Evolutionary conservation across 2,113 vertebrate species (phyloP).

Genomic region (Trogon melanurus): DNA sequence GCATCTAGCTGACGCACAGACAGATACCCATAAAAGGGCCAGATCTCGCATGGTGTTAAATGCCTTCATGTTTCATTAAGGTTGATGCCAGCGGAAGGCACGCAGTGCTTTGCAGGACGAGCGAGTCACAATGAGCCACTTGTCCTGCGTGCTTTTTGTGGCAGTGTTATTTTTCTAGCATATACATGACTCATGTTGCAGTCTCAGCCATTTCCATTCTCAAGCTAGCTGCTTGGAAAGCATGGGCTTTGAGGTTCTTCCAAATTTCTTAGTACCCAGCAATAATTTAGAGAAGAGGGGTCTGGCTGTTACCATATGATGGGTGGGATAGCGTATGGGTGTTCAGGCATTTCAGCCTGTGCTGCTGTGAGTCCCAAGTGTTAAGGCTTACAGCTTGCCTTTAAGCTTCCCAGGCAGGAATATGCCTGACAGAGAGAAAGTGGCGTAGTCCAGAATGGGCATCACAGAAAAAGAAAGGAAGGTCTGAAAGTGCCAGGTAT

Average conservation of each 20-base stretch:
- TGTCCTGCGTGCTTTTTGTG: background rate
- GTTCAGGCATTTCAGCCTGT: background rate
- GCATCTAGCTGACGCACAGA: background rate
- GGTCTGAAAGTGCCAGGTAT: slow-evolving; percentile 35
- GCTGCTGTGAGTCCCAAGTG: background rate
- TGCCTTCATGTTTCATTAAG: slow-evolving; percentile 67
- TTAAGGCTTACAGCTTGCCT: background rate
- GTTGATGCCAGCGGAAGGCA: slow-evolving; percentile 42
- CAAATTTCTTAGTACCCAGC: background rate
- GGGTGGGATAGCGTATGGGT: background rate
- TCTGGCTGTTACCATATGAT: background rate
- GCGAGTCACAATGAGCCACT: background rate
- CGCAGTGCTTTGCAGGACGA: background rate
- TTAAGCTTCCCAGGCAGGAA: background rate
- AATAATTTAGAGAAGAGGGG: background rate
- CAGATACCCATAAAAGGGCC: slow-evolving; percentile 49
- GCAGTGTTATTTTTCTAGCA: slow-evolving; percentile 4
- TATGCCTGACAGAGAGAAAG: background rate
- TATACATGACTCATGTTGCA: background rate
- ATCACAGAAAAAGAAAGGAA: background rate
- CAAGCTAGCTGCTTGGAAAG: background rate
- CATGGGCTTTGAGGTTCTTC: background rate
- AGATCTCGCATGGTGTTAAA: slow-evolving; percentile 47
- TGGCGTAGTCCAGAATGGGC: background rate
- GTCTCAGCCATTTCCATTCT: background rate